Evolutionary conservation across 2,113 vertebrate species (phyloP).

Genomic region (Podarcis muralis): DNA sequence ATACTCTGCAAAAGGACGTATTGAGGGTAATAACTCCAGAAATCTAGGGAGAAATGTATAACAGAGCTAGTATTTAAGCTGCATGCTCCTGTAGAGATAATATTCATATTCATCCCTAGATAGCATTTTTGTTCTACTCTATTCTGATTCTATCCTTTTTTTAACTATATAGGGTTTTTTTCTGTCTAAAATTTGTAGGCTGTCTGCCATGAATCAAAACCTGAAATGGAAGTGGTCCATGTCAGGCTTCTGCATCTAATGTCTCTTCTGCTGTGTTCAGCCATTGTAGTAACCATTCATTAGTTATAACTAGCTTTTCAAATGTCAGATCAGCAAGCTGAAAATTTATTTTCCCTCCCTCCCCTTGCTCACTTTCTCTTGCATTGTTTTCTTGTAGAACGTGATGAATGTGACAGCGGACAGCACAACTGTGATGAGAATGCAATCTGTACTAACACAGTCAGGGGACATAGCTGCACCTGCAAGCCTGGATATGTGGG

Average conservation of each 20-base stretch:
- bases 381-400: conserved; percentile 76
- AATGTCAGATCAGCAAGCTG: neutral
- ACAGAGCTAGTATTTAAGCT: neutral
- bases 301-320: conserved; percentile 14
- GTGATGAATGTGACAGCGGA: conserved; percentile 86
- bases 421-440: conserved; percentile 87
- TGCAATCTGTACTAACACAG: conserved; percentile 95
- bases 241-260: neutral
- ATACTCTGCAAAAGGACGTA: neutral
- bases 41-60: neutral
- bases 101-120: neutral
- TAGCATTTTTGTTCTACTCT: neutral
- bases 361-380: conserved; percentile 2
- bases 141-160: neutral
- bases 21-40: neutral
- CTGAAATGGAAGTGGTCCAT: neutral
- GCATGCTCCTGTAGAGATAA: neutral
- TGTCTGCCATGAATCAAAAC: neutral
- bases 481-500: conserved; percentile 94
- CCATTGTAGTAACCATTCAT: neutral
- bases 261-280: neutral
- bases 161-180: neutral
- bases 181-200: neutral
- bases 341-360: neutral
- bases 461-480: conserved; percentile 93